Conservation (phyloP, 1,140 invertebrate species). For the Zaprionus ghesquierei region DNA sequence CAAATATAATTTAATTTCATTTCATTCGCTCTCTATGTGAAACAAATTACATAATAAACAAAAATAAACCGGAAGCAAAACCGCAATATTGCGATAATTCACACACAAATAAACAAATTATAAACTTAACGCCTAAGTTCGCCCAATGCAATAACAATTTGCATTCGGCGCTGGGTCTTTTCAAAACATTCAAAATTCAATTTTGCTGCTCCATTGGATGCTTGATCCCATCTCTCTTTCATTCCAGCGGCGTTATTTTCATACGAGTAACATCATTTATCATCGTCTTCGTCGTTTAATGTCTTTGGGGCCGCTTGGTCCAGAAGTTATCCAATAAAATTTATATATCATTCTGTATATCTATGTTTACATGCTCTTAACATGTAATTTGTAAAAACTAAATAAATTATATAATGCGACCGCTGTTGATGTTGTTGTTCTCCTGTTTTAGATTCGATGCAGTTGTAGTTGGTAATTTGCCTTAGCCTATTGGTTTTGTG, state of each 20-base stretch:
- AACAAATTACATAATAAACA: constrained; percentile 20
- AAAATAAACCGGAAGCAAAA: constrained; percentile 19
- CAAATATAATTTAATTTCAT: constrained; percentile 36
- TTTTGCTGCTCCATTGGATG: constrained; percentile 48
- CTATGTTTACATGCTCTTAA: constrained; percentile 1
- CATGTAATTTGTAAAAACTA: constrained; percentile 34
- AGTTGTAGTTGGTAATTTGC: constrained; percentile 38
- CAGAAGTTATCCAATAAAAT: constrained; percentile 21
- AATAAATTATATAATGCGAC: constrained; percentile 44
- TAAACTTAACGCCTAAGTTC: constrained; percentile 68
- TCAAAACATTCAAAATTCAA: constrained; percentile 66
- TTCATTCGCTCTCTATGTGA: background rate
- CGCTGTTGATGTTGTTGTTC: constrained; percentile 9
- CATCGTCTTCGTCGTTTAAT: constrained; percentile 37
- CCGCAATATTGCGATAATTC: constrained; percentile 16
- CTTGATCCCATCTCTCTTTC: constrained; percentile 30
- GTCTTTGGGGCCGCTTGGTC: constrained; percentile 72
- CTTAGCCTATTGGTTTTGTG: constrained; percentile 81
- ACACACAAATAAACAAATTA: constrained; percentile 46
- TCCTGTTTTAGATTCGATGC: constrained; percentile 63
- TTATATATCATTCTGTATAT: constrained; percentile 13
- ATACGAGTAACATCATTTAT: background rate
- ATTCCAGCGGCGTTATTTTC: constrained; percentile 44
- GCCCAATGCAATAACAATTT: constrained; percentile 54
- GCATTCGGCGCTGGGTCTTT: constrained; percentile 62